Percentiles rank a stretch among this genome's conserved stretches.
Evolutionary conservation across 2,113 vertebrate genomes (phyloP).

Genomic region (Chroicocephalus ridibundus): DNA sequence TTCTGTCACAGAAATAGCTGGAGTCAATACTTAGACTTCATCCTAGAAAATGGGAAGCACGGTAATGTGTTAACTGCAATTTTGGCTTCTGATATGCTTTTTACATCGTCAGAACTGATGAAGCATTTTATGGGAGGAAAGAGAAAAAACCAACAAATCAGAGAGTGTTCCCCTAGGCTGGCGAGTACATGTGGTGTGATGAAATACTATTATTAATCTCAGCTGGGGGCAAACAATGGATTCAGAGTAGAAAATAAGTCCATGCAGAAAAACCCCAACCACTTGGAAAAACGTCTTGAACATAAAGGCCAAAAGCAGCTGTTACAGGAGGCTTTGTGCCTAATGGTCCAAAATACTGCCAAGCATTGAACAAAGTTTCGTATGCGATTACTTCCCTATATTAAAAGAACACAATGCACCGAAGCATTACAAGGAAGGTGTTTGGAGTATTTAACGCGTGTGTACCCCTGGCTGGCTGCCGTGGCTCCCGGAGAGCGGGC

Average conservation of each 20-base stretch:
- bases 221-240: neutral
- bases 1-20: neutral
- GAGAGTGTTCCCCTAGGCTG: slow-evolving; percentile 8
- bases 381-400: neutral
- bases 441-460: accelerated
- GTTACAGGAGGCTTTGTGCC: neutral
- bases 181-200: neutral
- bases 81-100: neutral
- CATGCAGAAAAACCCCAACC: neutral
- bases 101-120: slow-evolving; percentile 9
- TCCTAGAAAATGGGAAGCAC: neutral
- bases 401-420: accelerated
- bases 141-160: slow-evolving; percentile 16
- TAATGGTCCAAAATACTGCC: neutral
- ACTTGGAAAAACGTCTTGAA: neutral
- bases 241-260: neutral
- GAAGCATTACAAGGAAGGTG: neutral
- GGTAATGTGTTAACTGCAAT: neutral
- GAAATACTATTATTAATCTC: slow-evolving; percentile 5
- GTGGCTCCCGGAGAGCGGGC: neutral
- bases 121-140: slow-evolving; percentile 31
- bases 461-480: accelerated
- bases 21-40: neutral
- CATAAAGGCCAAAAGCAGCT: neutral
- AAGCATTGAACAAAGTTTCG: no score